A percentile compares a stretch with the other conserved stretches of the same genome.
phyloP scores from a whole-genome alignment of 1,140 invertebrate genomes.

The Hirudo medicinalis region DNA sequence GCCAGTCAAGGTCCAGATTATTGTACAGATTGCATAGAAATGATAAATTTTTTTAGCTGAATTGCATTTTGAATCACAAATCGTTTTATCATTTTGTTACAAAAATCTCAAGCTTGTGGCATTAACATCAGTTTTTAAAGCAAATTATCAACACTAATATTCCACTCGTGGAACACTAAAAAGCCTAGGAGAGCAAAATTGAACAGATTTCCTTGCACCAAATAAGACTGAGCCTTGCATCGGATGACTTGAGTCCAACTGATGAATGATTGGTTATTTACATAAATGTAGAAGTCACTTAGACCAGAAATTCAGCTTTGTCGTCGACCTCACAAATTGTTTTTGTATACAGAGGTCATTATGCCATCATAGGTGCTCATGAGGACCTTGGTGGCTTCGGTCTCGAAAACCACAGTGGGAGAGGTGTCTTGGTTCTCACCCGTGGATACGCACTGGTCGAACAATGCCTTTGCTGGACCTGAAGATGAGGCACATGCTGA shows the following conservation, averaged over 20 bases:
- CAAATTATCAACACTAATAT: too few species aligned
- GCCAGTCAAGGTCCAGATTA: too few species aligned
- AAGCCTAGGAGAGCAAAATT: too few species aligned
- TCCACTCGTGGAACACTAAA: too few species aligned
- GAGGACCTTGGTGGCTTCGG: constrained; percentile 5
- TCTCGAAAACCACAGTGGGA: background rate
- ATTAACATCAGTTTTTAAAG: too few species aligned
- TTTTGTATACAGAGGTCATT: background rate
- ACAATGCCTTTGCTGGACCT: background rate
- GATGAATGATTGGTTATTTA: background rate
- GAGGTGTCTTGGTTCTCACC: background rate
- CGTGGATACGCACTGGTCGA: background rate
- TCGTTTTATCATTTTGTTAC: too few species aligned
- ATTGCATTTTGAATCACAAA: too few species aligned
- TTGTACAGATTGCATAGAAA: too few species aligned
- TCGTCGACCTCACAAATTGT: background rate
- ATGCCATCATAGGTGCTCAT: background rate
- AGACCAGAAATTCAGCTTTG: background rate
- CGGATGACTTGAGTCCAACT: background rate
- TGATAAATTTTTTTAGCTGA: too few species aligned
- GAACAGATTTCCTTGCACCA: too few species aligned
- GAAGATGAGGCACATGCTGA: background rate
- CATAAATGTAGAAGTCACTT: background rate
- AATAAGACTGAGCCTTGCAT: too few species aligned
- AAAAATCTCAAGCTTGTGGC: too few species aligned